Evolutionary conservation across 1,140 invertebrate genomes (phyloP).

Genomic region (Kradibia gibbosae): DNA sequence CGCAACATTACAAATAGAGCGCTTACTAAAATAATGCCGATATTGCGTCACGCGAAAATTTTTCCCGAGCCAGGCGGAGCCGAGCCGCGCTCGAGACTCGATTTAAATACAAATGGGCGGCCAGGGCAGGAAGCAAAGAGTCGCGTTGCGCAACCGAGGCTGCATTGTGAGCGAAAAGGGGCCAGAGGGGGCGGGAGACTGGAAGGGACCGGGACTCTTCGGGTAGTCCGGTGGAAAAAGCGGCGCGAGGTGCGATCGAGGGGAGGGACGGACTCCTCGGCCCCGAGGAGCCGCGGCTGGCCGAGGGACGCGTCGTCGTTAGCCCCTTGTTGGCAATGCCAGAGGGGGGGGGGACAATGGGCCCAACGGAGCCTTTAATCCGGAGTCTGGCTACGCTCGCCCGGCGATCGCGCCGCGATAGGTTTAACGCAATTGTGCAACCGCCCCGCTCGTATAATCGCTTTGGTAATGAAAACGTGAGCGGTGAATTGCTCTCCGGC

Average conservation of each 20-base stretch:
- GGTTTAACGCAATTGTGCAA: not conserved
- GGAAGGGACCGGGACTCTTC: too few relatives aligned
- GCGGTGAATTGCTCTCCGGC: not conserved
- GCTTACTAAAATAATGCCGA: not conserved
- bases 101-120: too few relatives aligned
- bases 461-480: conserved; percentile 9
- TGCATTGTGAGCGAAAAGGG: too few relatives aligned
- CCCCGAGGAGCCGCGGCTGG: too few relatives aligned
- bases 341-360: not conserved
- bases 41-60: not conserved
- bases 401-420: not conserved
- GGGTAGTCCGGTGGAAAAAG: too few relatives aligned
- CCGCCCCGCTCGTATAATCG: not conserved
- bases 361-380: not conserved
- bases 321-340: not conserved
- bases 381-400: not conserved
- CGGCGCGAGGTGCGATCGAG: too few relatives aligned
- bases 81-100: not conserved
- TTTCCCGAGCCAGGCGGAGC: not conserved
- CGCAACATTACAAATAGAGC: not conserved
- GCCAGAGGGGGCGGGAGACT: too few relatives aligned
- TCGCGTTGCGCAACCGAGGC: too few relatives aligned
- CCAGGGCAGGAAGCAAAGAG: too few relatives aligned
- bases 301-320: too few relatives aligned
- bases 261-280: not conserved